Percentiles rank a stretch among this genome's conserved stretches.
Evolutionary conservation across 2,888 invertebrate species (phyloP).

Genomic region (Drosophila prolongata): DNA sequence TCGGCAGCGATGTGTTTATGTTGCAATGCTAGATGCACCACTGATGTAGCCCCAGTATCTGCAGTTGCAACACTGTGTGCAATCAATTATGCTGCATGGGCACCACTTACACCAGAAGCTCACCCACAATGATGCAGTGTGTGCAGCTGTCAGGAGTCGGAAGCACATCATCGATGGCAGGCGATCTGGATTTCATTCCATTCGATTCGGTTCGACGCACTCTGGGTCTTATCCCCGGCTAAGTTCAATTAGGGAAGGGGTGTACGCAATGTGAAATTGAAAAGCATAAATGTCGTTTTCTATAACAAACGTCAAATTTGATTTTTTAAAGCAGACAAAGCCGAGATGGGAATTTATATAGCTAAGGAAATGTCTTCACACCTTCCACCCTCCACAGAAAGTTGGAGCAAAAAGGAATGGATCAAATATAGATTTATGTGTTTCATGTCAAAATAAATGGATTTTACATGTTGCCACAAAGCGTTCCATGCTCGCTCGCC

Average conservation of each 20-base stretch:
- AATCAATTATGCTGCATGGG: slow-evolving; percentile 36
- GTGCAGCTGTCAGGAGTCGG: slow-evolving; percentile 16
- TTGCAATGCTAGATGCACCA: slow-evolving; percentile 14
- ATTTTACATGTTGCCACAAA: slow-evolving; percentile 73
- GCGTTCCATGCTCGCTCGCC: slow-evolving; percentile 34
- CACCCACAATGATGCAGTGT: slow-evolving; percentile 12
- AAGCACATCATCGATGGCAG: slow-evolving; percentile 18
- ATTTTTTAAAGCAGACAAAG: slow-evolving; percentile 37
- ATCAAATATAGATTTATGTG: slow-evolving; percentile 78
- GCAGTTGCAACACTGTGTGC: slow-evolving; percentile 18
- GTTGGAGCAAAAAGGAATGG: slow-evolving; percentile 55
- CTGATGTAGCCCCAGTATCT: neutral
- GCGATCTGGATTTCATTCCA: slow-evolving; percentile 5
- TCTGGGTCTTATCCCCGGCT: slow-evolving; percentile 24
- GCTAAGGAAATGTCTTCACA: slow-evolving; percentile 64
- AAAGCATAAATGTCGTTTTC: slow-evolving; percentile 51
- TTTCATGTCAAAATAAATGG: slow-evolving; percentile 78
- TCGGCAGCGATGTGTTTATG: slow-evolving; percentile 5
- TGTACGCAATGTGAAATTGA: slow-evolving; percentile 44
- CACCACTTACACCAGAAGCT: slow-evolving; percentile 13
- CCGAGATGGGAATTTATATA: slow-evolving; percentile 16
- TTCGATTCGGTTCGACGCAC: neutral
- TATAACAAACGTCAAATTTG: slow-evolving; percentile 48
- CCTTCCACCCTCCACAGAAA: slow-evolving; percentile 38
- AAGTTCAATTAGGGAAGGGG: slow-evolving; percentile 33